Percentiles rank a stretch among this genome's conserved stretches.
Evolutionary conservation across 2,113 vertebrate genomes (phyloP).

Genomic region (Speoplatyrhinus poulsoni): DNA sequence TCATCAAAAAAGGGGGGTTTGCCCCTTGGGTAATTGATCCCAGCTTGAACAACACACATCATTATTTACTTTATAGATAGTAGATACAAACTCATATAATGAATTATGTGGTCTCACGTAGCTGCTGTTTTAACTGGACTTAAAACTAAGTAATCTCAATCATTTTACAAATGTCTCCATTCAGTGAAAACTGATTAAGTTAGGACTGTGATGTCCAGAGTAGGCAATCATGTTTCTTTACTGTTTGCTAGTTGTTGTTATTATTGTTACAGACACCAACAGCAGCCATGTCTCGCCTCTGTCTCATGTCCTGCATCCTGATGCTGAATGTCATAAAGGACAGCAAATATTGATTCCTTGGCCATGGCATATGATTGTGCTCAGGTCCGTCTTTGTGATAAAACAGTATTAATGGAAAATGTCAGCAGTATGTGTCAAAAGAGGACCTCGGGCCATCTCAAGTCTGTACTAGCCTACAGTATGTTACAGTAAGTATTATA

Average conservation of each 20-base stretch:
- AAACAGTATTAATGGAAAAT: conserved; percentile 33
- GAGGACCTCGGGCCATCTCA: neutral
- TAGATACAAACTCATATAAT: too few relatives aligned
- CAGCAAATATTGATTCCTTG: conserved; percentile 69
- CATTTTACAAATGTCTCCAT: too few relatives aligned
- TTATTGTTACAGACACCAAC: conserved; percentile 35
- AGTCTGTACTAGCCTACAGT: neutral
- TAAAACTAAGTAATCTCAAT: too few relatives aligned
- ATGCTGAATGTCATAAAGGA: conserved; percentile 51
- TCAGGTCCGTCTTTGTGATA: conserved; percentile 37
- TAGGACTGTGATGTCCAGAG: conserved; percentile 22
- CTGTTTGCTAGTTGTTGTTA: conserved; percentile 38
- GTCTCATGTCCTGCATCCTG: conserved; percentile 64
- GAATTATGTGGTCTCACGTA: too few relatives aligned
- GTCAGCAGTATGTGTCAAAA: conserved; percentile 38
- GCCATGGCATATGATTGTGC: conserved; percentile 4
- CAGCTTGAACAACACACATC: too few relatives aligned
- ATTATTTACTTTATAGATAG: too few relatives aligned
- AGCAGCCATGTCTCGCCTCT: conserved; percentile 30
- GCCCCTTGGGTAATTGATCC: too few relatives aligned
- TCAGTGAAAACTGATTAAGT: conserved; percentile 23
- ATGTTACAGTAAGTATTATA: conserved; percentile 9
- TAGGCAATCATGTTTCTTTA: conserved; percentile 21
- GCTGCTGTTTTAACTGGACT: too few relatives aligned
- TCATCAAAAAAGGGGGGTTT: too few relatives aligned